Conservation (phyloP, 2,113 vertebrate genomes). For the Antidorcas marsupialis region DNA sequence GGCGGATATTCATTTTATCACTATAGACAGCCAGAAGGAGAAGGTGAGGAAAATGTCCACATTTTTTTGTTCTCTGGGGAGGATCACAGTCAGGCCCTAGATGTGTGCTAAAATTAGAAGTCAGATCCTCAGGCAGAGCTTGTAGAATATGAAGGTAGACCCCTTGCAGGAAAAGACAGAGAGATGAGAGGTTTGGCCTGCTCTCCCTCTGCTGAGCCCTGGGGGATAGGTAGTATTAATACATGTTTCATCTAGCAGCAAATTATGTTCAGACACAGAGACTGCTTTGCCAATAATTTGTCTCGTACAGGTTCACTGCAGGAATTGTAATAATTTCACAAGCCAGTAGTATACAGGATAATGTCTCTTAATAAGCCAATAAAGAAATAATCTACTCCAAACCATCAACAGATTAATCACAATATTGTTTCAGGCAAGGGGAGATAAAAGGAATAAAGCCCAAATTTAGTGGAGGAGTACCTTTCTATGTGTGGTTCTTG, state of each 20-base stretch:
- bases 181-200: background rate
- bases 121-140: background rate
- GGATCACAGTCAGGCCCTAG: background rate
- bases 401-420: background rate
- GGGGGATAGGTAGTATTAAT: background rate
- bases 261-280: background rate
- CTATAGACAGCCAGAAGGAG: background rate
- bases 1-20: background rate
- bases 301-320: background rate
- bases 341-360: background rate
- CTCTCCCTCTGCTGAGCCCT: background rate
- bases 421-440: background rate
- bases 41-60: background rate
- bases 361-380: background rate
- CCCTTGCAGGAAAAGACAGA: background rate
- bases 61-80: background rate
- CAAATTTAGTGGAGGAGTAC: background rate
- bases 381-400: background rate
- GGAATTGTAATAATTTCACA: background rate
- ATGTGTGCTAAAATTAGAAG: background rate
- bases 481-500: background rate
- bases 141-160: background rate
- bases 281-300: background rate
- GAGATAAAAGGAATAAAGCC: background rate
- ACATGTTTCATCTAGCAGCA: background rate